Evolutionary conservation across 2,113 vertebrate species (phyloP).

Genomic region (Uropsilus gracilis): DNA sequence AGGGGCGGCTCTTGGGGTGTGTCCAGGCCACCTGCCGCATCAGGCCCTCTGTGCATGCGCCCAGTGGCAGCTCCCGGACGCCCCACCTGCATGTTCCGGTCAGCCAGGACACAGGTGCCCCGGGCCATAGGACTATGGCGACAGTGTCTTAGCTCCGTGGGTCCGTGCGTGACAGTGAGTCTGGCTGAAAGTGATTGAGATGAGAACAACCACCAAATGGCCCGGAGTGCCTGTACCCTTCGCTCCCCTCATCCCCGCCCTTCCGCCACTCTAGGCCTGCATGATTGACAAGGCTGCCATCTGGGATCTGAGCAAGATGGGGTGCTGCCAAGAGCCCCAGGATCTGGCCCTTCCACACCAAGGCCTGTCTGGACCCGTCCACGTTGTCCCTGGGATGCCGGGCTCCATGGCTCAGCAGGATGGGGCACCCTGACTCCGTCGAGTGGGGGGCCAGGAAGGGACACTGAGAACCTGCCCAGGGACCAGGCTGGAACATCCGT

Average conservation of each 20-base stretch:
- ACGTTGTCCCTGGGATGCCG: background rate
- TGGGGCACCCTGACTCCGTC: background rate
- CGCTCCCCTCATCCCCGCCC: background rate
- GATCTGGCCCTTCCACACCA: background rate
- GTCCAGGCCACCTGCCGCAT: background rate
- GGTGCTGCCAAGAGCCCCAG: background rate
- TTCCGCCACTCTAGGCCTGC: background rate
- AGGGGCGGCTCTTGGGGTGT: background rate
- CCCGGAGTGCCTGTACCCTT: fast-evolving
- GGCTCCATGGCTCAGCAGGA: background rate
- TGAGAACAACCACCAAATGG: background rate
- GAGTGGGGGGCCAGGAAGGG: background rate
- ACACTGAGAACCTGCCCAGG: background rate
- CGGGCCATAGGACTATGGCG: no score
- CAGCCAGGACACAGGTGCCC: background rate
- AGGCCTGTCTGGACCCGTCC: background rate
- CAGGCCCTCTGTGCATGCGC: constrained; percentile 13
- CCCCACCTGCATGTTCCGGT: constrained; percentile 48
- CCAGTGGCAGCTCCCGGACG: background rate
- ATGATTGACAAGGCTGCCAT: background rate
- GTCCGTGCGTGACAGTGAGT: background rate
- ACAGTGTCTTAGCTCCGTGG: background rate
- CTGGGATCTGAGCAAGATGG: background rate
- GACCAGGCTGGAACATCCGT: constrained; percentile 69
- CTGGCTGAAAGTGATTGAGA: background rate